Percentiles rank a stretch among this genome's conserved stretches.
phyloP scores from a whole-genome alignment of 2,113 vertebrate species.

The Rana temporaria region DNA sequence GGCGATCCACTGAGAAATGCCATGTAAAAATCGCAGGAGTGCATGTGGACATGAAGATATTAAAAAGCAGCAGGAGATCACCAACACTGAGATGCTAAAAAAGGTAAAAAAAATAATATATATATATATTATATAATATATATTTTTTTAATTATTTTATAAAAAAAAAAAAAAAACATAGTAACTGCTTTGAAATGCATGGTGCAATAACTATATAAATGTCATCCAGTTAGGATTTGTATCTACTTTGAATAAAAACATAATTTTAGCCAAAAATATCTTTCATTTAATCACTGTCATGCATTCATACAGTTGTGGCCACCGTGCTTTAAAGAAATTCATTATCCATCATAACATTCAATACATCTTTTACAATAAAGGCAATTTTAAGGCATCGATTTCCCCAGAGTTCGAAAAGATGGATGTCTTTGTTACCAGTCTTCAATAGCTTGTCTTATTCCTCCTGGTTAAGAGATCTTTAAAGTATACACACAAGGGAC shows the following conservation, averaged over 20 bases:
- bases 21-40: too few relatives aligned
- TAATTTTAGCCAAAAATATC: not conserved
- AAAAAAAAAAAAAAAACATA: too few relatives aligned
- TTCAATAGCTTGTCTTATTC: slow-evolving; percentile 4
- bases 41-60: too few relatives aligned
- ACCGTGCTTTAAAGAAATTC: slow-evolving; percentile 8
- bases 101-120: too few relatives aligned
- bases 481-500: not conserved
- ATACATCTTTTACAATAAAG: slow-evolving; percentile 28
- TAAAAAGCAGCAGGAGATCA: too few relatives aligned
- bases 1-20: too few relatives aligned
- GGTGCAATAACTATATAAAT: too few relatives aligned
- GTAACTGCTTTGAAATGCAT: too few relatives aligned
- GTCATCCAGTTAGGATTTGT: too few relatives aligned
- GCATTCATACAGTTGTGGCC: not conserved
- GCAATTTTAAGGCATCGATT: slow-evolving; percentile 9
- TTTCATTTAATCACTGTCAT: slow-evolving; percentile 27
- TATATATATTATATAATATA: too few relatives aligned
- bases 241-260: not conserved
- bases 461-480: not conserved
- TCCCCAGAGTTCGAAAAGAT: slow-evolving; percentile 11
- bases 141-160: too few relatives aligned
- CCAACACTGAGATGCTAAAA: too few relatives aligned
- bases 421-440: slow-evolving; percentile 5
- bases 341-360: slow-evolving; percentile 37